Evolutionary conservation across 1,140 invertebrate species (phyloP), one percentile per base, ranked within the genome.

Genomic region (Phthorimaea operculella): DNA sequence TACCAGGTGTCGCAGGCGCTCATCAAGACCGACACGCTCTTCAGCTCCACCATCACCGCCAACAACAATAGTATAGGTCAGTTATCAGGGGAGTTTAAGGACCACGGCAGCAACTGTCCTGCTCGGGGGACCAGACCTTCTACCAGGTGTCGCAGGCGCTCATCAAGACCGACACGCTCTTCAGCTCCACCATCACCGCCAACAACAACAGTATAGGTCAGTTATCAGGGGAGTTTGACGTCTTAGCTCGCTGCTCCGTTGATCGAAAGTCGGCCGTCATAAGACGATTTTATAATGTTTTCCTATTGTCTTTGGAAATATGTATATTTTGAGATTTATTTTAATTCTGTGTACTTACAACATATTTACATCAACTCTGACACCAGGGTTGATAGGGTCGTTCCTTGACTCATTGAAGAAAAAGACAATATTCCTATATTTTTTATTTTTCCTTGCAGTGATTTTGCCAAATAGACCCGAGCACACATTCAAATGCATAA

Each of bases 61-160:
- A 97, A 96, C 72, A 92, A 91, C 72, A 90, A 91, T 70, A 93
- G 90, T 58, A 96, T 98, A 65, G 88, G 94, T 96, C 86, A n/a
- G n/a, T n/a, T n/a, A n/a, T n/a, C n/a, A n/a, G n/a, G n/a, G 9
- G n/a, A 68, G 70, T 71, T 15, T 16, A 14, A 6, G 21, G 6
- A 4, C 21, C 49, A 90, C 94, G 72, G 97, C 96, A 94, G 2
- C 98, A 96, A 96, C 90, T 99, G 28, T 92, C 93, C 1, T 97
- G 97, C 15, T 95, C 95, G 33, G 96, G 94, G 0, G 97, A 99
- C 87, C 94, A 97, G 79, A 99, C 97, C 2, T 98, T 95, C 68
- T 87, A 99, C 14, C 96, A 97, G 81, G 90, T 97, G 44, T 97
- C 98, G 70, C 96, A 98, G 80, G 92, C 91, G 34, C 85, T 97